phyloP scores from a whole-genome alignment of 2,797 vertebrate genomes.

The Psittacula derbiana region DNA sequence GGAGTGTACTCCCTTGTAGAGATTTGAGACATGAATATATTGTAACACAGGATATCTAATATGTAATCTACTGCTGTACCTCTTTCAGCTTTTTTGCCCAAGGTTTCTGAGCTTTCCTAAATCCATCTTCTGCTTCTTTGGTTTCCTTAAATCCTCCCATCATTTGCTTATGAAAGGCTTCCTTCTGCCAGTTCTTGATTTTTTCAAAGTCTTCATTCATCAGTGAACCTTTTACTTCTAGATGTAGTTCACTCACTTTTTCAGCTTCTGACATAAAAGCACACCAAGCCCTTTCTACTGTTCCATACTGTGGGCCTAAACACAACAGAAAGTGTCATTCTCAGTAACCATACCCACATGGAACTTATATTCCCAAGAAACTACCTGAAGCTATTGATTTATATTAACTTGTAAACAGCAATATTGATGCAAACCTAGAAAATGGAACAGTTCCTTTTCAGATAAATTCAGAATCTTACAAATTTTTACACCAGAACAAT shows the following conservation, averaged over 20 bases:
- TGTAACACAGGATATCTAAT: constrained; percentile 25
- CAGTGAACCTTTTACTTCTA: constrained; percentile 90
- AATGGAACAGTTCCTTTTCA: not conserved
- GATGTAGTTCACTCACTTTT: constrained; percentile 95
- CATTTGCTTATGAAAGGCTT: constrained; percentile 98
- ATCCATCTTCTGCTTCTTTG: constrained; percentile 95
- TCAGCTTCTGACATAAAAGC: constrained; percentile 93
- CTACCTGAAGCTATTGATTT: constrained; percentile 21
- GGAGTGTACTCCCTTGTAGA: constrained; percentile 48
- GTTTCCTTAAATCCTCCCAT: constrained; percentile 98
- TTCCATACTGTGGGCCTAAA: constrained; percentile 94
- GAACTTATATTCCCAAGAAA: constrained; percentile 50
- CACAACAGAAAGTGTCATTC: constrained; percentile 57
- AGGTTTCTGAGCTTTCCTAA: constrained; percentile 97
- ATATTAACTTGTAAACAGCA: constrained; percentile 11
- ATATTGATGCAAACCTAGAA: not conserved
- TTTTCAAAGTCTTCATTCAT: constrained; percentile 98
- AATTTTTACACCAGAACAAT: not conserved
- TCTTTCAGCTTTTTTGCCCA: constrained; percentile 99
- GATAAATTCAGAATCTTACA: not conserved
- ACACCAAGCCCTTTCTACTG: constrained; percentile 91
- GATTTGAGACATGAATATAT: constrained; percentile 32
- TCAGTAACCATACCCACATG: constrained; percentile 50
- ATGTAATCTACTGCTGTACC: constrained; percentile 75
- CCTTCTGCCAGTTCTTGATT: constrained; percentile 98